These are phyloP conservation scores for Psittacula echo DNA, from an alignment of 2,797 vertebrate species.

Conservation along the genomic window DNA sequence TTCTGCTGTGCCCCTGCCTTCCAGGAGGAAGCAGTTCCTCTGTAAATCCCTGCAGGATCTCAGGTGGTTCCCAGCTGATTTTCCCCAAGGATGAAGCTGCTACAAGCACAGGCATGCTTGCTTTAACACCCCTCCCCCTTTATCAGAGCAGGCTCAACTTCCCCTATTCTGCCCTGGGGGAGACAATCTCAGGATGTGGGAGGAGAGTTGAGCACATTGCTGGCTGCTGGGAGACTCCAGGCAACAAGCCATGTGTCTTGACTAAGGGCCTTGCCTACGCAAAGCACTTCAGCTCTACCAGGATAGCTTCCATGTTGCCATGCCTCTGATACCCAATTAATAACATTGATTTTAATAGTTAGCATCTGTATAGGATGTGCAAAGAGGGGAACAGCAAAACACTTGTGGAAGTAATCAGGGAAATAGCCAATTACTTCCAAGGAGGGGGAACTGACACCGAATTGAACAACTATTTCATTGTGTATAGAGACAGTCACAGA, in stretches of 20 bases:
- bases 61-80: background rate
- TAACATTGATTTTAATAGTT: background rate
- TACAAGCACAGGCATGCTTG: constrained; percentile 13
- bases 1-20: background rate
- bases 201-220: constrained; percentile 58
- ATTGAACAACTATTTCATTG: no score
- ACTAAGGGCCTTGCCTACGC: constrained; percentile 60
- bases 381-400: background rate
- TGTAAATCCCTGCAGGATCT: background rate
- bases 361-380: background rate
- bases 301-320: constrained; percentile 19
- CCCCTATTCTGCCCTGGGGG: constrained; percentile 67
- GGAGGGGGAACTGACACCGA: background rate
- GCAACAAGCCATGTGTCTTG: constrained; percentile 49
- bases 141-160: constrained; percentile 54
- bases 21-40: background rate
- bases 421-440: background rate
- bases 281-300: background rate
- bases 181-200: constrained; percentile 71
- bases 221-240: constrained; percentile 62
- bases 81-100: background rate
- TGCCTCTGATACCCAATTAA: background rate
- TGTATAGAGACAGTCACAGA: background rate
- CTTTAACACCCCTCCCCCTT: constrained; percentile 66
- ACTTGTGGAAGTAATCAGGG: background rate